Evolutionary conservation across 2,888 invertebrate species (phyloP), one percentile per base, ranked within the genome.

Genomic region (Slavum lentiscoides): DNA sequence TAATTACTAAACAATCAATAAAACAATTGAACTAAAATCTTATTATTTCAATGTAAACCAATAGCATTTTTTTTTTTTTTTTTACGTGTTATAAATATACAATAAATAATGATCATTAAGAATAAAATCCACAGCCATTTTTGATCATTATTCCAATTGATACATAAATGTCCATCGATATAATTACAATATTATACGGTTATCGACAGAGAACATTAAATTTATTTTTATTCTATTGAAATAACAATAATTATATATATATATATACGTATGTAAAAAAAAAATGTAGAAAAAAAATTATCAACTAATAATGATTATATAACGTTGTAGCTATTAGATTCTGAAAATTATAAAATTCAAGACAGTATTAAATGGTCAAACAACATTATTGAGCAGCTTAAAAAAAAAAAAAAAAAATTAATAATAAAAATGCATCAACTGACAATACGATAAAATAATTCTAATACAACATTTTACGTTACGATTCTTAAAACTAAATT

Each of bases 81-180:
- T 30, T 30, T 30, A 30, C 30, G 30, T 30, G 30, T 30, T 30
- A 30, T 30, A 30, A 30, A 30, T 30, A 19, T 55, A n/a, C 37
- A 15, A 21, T 69, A 59, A 77, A 61, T 30, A 77, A 77, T 53
- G 69, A 69, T 62, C 59, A 53, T 61, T 62, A 69, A 77, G 53
- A 77, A 62, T 77, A 69, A 76, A 77, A 66, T 77, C 77, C 77
- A 77, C 77, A 77, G 77, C 77, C 77, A 69, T 69, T 77, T 68
- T 77, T 77, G 61, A 69, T 77, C 69, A 67, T 59, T 68, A 59
- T 68, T 49, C 15, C 43, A 68, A 74, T 69, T 55, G 55, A 64
- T 37, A 74, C 19, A 62, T 37, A 66, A 58, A 74, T 19, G 8
- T 53, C 23, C 19, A 4, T 49, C 23, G 11, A 9, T 59, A 72